phyloP scores from a whole-genome alignment of 2,797 vertebrate species.

The Sebastes alutus region DNA sequence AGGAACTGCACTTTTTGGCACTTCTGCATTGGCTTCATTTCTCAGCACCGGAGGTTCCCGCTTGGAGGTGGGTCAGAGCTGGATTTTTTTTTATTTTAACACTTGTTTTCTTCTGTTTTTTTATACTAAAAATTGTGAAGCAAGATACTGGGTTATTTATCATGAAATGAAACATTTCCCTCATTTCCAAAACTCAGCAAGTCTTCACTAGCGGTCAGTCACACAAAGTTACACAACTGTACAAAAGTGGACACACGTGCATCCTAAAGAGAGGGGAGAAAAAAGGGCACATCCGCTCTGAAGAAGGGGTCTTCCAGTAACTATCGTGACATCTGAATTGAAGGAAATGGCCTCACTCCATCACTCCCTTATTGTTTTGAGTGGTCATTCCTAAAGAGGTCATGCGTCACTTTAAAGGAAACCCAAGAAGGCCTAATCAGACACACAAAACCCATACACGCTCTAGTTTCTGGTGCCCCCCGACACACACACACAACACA shows the following conservation, averaged over 20 bases:
- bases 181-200: neutral
- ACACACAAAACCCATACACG: neutral
- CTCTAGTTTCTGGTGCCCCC: neutral
- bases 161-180: neutral
- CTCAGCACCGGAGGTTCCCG: too few relatives aligned
- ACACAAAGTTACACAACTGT: conserved; percentile 6
- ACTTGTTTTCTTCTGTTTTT: neutral
- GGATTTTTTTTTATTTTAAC: neutral
- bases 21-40: too few relatives aligned
- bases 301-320: conserved; percentile 21
- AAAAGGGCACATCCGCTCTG: neutral
- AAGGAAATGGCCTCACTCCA: conserved; percentile 18
- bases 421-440: neutral
- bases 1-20: too few relatives aligned
- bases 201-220: neutral
- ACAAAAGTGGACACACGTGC: neutral
- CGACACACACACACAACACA: conserved; percentile 3
- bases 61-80: neutral
- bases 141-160: neutral
- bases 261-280: neutral
- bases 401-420: conserved; percentile 47
- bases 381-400: conserved; percentile 39
- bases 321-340: conserved; percentile 11
- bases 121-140: neutral
- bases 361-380: conserved; percentile 38